These are phyloP conservation scores for Heteromyza rotundicornis DNA, from an alignment of 2,888 invertebrate genomes.

Conservation along the genomic window DNA sequence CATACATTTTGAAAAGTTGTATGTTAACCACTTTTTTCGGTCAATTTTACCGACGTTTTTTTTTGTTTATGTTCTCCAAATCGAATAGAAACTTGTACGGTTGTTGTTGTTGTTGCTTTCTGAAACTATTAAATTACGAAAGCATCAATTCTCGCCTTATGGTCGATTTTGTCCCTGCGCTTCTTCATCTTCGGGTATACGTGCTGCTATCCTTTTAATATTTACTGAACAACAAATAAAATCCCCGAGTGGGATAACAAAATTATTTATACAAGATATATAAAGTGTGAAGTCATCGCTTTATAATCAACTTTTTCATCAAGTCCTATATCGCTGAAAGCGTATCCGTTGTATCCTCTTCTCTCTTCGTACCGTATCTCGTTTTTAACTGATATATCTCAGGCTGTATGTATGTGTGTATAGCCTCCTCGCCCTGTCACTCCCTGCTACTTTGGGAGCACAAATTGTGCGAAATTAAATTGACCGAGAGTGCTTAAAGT, in stretches of 20 bases:
- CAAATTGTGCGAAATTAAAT: conserved; percentile 51
- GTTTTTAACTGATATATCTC: not conserved
- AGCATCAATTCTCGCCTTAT: too few species aligned
- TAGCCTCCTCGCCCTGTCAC: conserved; percentile 8
- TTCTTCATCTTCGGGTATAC: not conserved
- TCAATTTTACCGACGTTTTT: too few species aligned
- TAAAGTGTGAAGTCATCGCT: conserved; percentile 58
- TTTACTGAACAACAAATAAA: not conserved
- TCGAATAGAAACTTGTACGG: too few species aligned
- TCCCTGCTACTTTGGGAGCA: conserved; percentile 31
- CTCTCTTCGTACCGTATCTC: conserved; percentile 34
- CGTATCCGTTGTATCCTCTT: not conserved
- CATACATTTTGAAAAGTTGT: too few species aligned
- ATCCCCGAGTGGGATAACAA: conserved; percentile 2
- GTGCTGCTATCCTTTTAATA: not conserved
- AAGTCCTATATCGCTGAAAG: conserved; percentile 9
- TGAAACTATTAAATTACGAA: too few species aligned
- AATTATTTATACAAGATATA: conserved; percentile 2
- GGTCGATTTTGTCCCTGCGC: too few species aligned
- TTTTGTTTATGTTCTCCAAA: too few species aligned
- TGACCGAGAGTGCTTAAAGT: conserved; percentile 55
- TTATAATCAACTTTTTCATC: conserved; percentile 58
- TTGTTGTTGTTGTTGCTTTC: too few species aligned
- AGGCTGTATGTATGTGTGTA: not conserved
- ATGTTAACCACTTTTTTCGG: too few species aligned